A percentile compares a stretch with the other conserved stretches of the same genome.
These are phyloP conservation scores for Drosophila virilis DNA, from an alignment of 1,140 invertebrate genomes.

Conservation along the genomic window DNA sequence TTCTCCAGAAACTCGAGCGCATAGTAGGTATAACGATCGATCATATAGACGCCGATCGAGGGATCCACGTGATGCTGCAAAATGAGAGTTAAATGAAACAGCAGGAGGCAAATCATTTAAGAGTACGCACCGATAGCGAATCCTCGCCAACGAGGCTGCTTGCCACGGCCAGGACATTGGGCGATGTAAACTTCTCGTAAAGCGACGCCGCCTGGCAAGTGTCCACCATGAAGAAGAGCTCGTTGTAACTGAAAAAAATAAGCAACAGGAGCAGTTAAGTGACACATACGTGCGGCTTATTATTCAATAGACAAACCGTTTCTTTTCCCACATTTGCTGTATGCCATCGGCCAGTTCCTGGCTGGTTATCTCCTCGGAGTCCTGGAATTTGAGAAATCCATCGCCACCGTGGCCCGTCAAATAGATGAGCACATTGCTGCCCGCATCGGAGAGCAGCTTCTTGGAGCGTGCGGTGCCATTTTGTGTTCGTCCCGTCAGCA, in stretches of 20 bases:
- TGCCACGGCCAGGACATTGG: conserved; percentile 98
- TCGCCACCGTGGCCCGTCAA: conserved; percentile 99
- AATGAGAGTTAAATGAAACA: neutral
- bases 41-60: conserved; percentile 99
- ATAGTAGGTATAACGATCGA: conserved; percentile 99
- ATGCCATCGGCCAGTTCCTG: conserved; percentile 99
- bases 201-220: conserved; percentile 99
- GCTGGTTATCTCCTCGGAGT: conserved; percentile 99
- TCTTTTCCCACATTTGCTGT: conserved; percentile 99
- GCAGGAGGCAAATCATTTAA: neutral
- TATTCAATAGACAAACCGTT: conserved; percentile 87
- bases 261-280: neutral
- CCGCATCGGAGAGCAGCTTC: conserved; percentile 97
- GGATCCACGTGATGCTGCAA: conserved; percentile 96
- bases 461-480: conserved; percentile 97
- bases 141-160: conserved; percentile 99
- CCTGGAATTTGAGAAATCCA: conserved; percentile 99
- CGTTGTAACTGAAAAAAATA: conserved; percentile 92
- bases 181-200: conserved; percentile 99
- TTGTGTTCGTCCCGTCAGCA: conserved; percentile 96
- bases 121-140: conserved; percentile 93
- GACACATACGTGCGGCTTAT: neutral
- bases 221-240: conserved; percentile 99
- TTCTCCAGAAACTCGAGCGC: conserved; percentile 98
- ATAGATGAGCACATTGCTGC: conserved; percentile 98